Evolutionary conservation across 1,140 invertebrate species (phyloP), one percentile per base, ranked within the genome.

Genomic region (Pteromalus puparum): DNA sequence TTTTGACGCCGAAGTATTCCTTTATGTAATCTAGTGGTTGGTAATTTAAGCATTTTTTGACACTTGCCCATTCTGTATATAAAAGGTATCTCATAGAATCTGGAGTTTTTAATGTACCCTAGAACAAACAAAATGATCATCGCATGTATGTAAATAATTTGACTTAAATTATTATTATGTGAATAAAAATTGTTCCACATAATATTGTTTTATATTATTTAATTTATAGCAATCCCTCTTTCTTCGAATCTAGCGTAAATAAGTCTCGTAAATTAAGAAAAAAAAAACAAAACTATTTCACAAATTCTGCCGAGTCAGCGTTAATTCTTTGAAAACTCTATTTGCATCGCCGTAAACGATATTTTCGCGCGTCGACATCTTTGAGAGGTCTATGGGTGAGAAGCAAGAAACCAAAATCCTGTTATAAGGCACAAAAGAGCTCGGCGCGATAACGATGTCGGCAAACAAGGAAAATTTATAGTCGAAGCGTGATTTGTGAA

Each of bases 1-100:
- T 97, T 94, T 98, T 99, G 42, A 98, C 97, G 13, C 98, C 98
- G 93, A 99, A 98, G 92, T 99, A 99, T 85, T 97, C 95, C 89
- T 97, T 96, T 81, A 98, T 93, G 87, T 98, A 96, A 92, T 98
- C 97, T 34, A 99, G 92, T 0, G 98, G 98, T 90, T 99, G 98
- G 89, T 97, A 96, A 87, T 97, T 97, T 90, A 97, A 95, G 91
- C 96, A 97, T 90, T 96, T 97, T 3, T 93, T 94, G 38, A 98
- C 94, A 61, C 95, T 95, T 1, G 97, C 97, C 98, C 98, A 99
- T 91, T 98, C 96, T 1, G 94, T 95, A 90, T 96, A 97, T 9
- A 98, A 93, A 7, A 97, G 90, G 89, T 97, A 93, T n/a, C 97
- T 94, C 94, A 96, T 95, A 9, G 95, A 96, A 24, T 95, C 96